A percentile compares a stretch with the other conserved stretches of the same genome.
phyloP scores from a whole-genome alignment of 2,797 vertebrate species.

The Scarus forsteni region DNA sequence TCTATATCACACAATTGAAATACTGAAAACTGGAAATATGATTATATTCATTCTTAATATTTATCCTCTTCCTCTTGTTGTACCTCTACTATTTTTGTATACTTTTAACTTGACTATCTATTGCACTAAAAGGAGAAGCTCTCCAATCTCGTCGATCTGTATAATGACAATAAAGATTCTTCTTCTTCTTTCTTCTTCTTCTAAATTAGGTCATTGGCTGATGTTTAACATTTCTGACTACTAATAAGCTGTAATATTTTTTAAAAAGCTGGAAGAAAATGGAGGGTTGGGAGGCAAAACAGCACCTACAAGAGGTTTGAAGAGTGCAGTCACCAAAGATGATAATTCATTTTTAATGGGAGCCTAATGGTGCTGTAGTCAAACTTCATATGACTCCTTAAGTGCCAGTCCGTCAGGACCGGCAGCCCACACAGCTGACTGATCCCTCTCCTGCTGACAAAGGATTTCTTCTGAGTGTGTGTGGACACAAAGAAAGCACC shows the following conservation, averaged over 20 bases:
- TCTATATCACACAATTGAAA: too few species aligned
- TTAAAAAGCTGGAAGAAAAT: slow-evolving; percentile 2
- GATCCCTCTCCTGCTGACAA: slow-evolving; percentile 59
- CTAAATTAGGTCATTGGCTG: slow-evolving; percentile 18
- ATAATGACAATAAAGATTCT: too few species aligned
- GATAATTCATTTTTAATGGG: background rate
- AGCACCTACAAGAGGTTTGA: background rate
- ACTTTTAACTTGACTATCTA: too few species aligned
- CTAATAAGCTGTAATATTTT: slow-evolving; percentile 36
- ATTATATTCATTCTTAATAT: too few species aligned
- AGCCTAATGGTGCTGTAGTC: background rate
- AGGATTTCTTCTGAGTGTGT: slow-evolving; percentile 57
- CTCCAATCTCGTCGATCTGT: too few species aligned
- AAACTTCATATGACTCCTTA: slow-evolving; percentile 26
- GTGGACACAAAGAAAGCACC: slow-evolving; percentile 55
- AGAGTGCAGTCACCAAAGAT: background rate
- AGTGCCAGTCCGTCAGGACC: slow-evolving; percentile 16
- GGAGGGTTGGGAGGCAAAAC: background rate
- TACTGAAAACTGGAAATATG: too few species aligned
- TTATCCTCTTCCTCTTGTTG: too few species aligned
- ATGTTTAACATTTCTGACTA: slow-evolving; percentile 9
- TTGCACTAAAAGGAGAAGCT: too few species aligned
- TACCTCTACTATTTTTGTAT: too few species aligned
- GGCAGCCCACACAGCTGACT: slow-evolving; percentile 50
- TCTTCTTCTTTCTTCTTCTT: too few species aligned